Evolutionary conservation across 2,888 invertebrate species (phyloP), one percentile per base, ranked within the genome.

Genomic region (Germaria angustata): DNA sequence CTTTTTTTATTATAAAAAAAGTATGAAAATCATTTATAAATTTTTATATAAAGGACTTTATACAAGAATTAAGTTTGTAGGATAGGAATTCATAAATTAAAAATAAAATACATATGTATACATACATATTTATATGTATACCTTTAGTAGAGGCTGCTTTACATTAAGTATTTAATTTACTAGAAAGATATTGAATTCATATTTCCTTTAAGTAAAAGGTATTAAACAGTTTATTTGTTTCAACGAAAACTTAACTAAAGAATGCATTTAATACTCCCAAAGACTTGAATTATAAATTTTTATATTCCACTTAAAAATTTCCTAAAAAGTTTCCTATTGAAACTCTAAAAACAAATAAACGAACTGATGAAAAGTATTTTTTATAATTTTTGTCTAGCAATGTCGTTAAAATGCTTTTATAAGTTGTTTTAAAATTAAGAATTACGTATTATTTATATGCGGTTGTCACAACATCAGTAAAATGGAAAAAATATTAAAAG

Each of bases 81-180:
- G n/a, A 41, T 28, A 22, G 32, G 17, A 57, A 66, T 32, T 17
- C 13, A 15, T 59, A 51, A 8, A 15, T 57, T 36, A 20, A 28
- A 66, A 55, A n/a, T n/a, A n/a, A n/a, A 49, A 28, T 53, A 59
- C 5, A 41, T 41, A 15, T 4, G n/a, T 3, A 5, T 44, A 46
- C 2, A 46, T 20, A 15, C 15, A 46, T 15, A 44, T 44, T 1
- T 7, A 44, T 22, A 49, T 22, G 13, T 13, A 49, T 49, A 24
- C 13, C 24, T 68, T 72, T 55, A 63, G 55, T 78, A 84, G 85
- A 85, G 84, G 85, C 85, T 84, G 82, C 84, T 81, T 71, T 46
- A 55, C 28, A 69, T 63, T 73, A 73, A 81, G 68, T 68, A 39
- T 36, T 65, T 49, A 36, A 13, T 57, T 66, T 65, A 69, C 28